phyloP scores from a whole-genome alignment of 2,113 vertebrate genomes.

The Dendropsophus ebraccatus region DNA sequence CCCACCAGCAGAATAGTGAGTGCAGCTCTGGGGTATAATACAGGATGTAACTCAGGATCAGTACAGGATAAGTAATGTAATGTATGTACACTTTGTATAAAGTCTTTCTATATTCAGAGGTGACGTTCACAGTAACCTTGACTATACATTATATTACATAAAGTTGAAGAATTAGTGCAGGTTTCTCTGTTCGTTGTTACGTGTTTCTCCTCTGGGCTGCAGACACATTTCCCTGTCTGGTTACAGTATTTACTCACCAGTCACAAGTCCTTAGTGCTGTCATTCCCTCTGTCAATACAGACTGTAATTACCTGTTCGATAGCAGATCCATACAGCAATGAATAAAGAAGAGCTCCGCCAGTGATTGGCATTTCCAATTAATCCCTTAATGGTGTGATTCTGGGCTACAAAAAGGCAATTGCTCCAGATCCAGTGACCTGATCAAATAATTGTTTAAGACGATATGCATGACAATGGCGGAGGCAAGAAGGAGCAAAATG shows the following conservation, averaged over 20 bases:
- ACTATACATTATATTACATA: background rate
- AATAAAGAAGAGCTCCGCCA: slow-evolving; percentile 29
- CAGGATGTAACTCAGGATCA: background rate
- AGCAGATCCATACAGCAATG: slow-evolving; percentile 52
- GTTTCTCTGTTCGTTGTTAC: background rate
- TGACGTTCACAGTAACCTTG: background rate
- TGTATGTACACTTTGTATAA: background rate
- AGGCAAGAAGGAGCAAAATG: background rate
- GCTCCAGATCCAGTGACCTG: slow-evolving; percentile 23
- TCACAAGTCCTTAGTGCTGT: background rate
- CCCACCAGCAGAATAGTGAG: no score
- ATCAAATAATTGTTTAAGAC: slow-evolving; percentile 41
- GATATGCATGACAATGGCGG: slow-evolving; percentile 18
- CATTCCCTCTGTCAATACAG: slow-evolving; percentile 40
- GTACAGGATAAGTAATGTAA: background rate
- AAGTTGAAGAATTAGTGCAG: background rate
- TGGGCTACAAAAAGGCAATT: slow-evolving; percentile 16
- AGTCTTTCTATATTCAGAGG: background rate
- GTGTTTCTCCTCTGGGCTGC: background rate
- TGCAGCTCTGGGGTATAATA: background rate
- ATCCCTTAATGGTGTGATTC: slow-evolving; percentile 26
- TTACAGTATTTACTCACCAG: slow-evolving; percentile 32
- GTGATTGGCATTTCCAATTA: slow-evolving; percentile 59
- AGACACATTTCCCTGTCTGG: slow-evolving; percentile 22
- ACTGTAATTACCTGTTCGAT: slow-evolving; percentile 53